Evolutionary conservation across 2,797 vertebrate genomes (phyloP).

Genomic region (Benthosema pterotum): DNA sequence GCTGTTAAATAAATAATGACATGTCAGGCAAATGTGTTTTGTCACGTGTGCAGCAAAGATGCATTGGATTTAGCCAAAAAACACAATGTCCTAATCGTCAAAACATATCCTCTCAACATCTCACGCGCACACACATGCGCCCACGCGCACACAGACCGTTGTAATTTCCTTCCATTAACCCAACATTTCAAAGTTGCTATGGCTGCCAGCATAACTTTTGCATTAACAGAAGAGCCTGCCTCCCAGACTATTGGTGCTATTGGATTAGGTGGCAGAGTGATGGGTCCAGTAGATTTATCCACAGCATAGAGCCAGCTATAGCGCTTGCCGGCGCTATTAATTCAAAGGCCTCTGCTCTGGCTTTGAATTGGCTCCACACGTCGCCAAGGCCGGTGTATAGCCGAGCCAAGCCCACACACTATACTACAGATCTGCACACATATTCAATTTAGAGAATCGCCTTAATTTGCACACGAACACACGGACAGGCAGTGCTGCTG

Average conservation of each 20-base stretch:
- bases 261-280: constrained; percentile 19
- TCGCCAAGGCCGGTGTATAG: constrained; percentile 51
- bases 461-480: constrained; percentile 33
- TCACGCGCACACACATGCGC: too few relatives aligned
- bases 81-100: background rate
- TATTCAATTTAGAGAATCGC: constrained; percentile 31
- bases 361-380: constrained; percentile 12
- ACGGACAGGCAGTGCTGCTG: background rate
- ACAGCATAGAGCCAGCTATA: constrained; percentile 23
- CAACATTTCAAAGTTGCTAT: too few relatives aligned
- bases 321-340: constrained; percentile 48
- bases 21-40: too few relatives aligned
- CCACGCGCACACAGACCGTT: too few relatives aligned
- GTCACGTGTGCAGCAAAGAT: too few relatives aligned
- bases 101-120: too few relatives aligned
- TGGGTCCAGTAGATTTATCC: constrained; percentile 20
- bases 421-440: constrained; percentile 58
- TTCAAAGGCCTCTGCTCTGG: constrained; percentile 46
- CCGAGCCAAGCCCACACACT: constrained; percentile 58
- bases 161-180: too few relatives aligned
- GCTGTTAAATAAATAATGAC: too few relatives aligned
- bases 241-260: background rate
- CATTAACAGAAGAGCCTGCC: too few relatives aligned
- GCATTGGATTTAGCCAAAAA: too few relatives aligned
- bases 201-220: background rate